phyloP scores from a whole-genome alignment of 2,797 vertebrate genomes.

The Halcyon badia region DNA sequence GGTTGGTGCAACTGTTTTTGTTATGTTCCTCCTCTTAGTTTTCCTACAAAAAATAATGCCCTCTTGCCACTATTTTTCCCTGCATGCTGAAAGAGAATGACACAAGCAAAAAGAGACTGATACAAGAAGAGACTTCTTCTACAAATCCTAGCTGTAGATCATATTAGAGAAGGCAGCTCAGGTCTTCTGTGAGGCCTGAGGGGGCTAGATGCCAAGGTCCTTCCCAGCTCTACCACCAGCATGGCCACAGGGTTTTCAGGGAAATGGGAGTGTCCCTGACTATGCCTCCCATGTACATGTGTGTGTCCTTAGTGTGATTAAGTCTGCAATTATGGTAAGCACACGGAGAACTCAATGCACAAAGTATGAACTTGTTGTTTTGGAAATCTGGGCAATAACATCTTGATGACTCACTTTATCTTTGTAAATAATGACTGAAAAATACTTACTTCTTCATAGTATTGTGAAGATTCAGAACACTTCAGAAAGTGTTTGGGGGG shows the following conservation, averaged over 20 bases:
- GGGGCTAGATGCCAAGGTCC: background rate
- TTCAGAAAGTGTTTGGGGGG: background rate
- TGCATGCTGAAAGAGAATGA: background rate
- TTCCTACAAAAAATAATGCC: background rate
- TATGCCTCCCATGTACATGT: background rate
- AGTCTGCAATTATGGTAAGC: slow-evolving; percentile 35
- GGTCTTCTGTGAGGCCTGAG: background rate
- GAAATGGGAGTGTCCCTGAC: background rate
- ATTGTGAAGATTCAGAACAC: background rate
- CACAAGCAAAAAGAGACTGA: background rate
- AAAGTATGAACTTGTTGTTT: slow-evolving; percentile 30
- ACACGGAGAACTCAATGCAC: background rate
- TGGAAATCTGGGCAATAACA: slow-evolving; percentile 38
- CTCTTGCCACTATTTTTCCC: background rate
- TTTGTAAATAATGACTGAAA: slow-evolving; percentile 20
- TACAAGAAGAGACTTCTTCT: background rate
- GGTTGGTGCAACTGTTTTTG: background rate
- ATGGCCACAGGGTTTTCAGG: background rate
- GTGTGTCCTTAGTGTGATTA: background rate
- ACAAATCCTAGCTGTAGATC: background rate
- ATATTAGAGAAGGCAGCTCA: background rate
- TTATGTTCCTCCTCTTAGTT: background rate
- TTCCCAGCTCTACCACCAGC: background rate
- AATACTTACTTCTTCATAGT: background rate
- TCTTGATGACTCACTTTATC: slow-evolving; percentile 46